Conservation (phyloP, 2,113 vertebrate genomes). For the Sceloporus undulatus region DNA sequence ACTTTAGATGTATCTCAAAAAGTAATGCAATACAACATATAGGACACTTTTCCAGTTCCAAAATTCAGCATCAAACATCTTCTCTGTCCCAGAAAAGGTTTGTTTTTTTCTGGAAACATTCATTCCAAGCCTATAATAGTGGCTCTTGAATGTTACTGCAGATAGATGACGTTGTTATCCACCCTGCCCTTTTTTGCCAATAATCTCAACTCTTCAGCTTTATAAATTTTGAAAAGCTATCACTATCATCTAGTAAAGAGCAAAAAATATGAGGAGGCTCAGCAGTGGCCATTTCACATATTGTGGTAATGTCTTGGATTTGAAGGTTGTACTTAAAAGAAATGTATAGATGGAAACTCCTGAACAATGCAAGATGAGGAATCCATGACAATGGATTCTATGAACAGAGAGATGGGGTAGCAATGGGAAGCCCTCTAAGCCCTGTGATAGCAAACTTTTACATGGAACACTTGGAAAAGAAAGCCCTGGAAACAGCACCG, state of each 20-base stretch:
- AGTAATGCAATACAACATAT: constrained; percentile 27
- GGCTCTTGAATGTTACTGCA: not conserved
- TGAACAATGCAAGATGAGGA: too few species aligned
- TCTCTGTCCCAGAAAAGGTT: not conserved
- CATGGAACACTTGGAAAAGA: too few species aligned
- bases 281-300: not conserved
- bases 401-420: too few species aligned
- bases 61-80: constrained; percentile 39
- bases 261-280: not conserved
- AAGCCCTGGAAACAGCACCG: too few species aligned
- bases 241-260: not conserved
- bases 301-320: not conserved
- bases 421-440: too few species aligned
- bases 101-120: constrained; percentile 12
- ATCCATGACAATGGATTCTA: too few species aligned
- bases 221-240: not conserved
- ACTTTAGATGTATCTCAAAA: constrained; percentile 32
- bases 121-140: constrained; percentile 11
- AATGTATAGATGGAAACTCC: not conserved
- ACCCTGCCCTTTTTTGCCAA: not conserved
- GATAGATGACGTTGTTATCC: rapidly evolving
- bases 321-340: not conserved
- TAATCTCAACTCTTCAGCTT: not conserved
- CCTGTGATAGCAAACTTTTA: too few species aligned
- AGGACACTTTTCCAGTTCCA: constrained; percentile 33